Evolutionary conservation across 2,888 invertebrate genomes (phyloP), one percentile per base, ranked within the genome.

Genomic region (Lepidochrysops patricia): DNA sequence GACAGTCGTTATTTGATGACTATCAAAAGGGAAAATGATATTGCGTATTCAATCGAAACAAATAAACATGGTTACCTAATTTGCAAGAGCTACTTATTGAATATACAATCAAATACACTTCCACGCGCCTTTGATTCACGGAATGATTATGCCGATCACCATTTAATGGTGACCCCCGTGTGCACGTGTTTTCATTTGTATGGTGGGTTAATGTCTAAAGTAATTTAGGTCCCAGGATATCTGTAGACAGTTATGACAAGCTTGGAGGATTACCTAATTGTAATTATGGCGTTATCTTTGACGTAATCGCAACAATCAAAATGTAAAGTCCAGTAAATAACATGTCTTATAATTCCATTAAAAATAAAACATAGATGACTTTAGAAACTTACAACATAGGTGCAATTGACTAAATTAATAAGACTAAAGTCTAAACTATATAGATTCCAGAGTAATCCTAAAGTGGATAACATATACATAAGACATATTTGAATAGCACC

Each of bases 71-170:
- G 64, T 65, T 65, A 68, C 70, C 66, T 79, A 79, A 82, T 80
- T 80, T 75, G 72, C 71, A 68, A 75, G 80, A 76, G 76, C 72
- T 73, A 76, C 75, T 79, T 80, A 78, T 73, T 74, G 72, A 72
- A n/a, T n/a, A n/a, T 72, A 77, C 75, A 79, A 80, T 78, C 77
- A 77, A 73, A 72, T 74, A 76, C 70, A 70, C 75, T 73, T 76
- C 74, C 73, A 76, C 60, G 77, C 74, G 75, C 73, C 77, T 82
- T 80, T 81, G 81, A 82, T 80, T 80, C 71, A 50, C 68, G 71
- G 66, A 75, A 74, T 76, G 79, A 82, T 82, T 82, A 82, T 77
- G 76, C 66, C 69, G 76, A 81, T 71, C 67, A 63, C 79, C 77
- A 76, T 72, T 80, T 81, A 78, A 76, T 72, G 68, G 68, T 68